A percentile compares a stretch with the other conserved stretches of the same genome.
Evolutionary conservation across 2,113 vertebrate genomes (phyloP).

Genomic region (Pseudolaguvia tuberculata): DNA sequence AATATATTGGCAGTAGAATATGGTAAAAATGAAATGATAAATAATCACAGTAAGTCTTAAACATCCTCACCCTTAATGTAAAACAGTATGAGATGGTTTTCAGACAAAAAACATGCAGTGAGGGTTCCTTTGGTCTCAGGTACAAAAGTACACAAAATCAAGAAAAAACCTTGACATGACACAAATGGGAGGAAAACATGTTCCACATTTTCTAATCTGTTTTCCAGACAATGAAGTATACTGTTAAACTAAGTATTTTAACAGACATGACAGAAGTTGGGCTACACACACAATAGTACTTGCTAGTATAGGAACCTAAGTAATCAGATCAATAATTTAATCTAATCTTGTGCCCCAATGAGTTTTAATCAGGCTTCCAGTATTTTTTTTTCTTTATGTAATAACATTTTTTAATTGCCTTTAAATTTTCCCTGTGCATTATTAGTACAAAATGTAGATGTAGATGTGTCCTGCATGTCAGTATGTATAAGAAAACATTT

Average conservation of each 20-base stretch:
- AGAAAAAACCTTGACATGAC: neutral
- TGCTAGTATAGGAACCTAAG: neutral
- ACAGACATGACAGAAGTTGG: neutral
- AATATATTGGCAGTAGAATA: slow-evolving; percentile 70
- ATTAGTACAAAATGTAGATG: neutral
- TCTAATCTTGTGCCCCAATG: neutral
- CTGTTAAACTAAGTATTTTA: neutral
- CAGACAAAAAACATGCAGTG: slow-evolving; percentile 83
- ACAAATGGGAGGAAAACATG: neutral
- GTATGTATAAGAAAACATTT: neutral
- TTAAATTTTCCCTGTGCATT: neutral
- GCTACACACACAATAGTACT: neutral
- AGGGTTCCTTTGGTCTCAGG: slow-evolving; percentile 75
- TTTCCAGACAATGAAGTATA: neutral
- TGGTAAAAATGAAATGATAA: slow-evolving; percentile 78
- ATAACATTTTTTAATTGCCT: neutral
- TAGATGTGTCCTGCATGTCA: neutral
- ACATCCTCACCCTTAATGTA: slow-evolving; percentile 77
- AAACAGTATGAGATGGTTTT: slow-evolving; percentile 78
- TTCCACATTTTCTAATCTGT: neutral
- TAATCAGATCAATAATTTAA: neutral
- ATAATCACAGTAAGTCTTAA: slow-evolving; percentile 80
- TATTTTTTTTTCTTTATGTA: no score
- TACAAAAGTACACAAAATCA: slow-evolving; percentile 61
- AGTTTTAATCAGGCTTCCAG: neutral